A percentile compares a stretch with the other conserved stretches of the same genome.
phyloP scores from a whole-genome alignment of 2,113 vertebrate species.

The Hyperopisus bebe region DNA sequence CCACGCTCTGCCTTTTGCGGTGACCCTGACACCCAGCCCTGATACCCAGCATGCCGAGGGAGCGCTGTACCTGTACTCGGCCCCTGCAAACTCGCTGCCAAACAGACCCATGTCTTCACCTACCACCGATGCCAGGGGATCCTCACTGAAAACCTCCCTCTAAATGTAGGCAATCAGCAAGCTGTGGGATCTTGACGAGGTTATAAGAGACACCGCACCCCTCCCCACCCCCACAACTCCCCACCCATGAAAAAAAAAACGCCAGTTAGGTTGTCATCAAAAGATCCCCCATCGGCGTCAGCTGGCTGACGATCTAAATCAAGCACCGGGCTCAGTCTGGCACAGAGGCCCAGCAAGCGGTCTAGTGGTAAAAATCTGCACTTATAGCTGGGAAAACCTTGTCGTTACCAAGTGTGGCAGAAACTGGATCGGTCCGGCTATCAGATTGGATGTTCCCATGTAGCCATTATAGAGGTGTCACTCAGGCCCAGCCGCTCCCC shows the following conservation, averaged over 20 bases:
- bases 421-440: background rate
- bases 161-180: background rate
- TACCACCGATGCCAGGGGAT: background rate
- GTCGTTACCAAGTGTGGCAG: background rate
- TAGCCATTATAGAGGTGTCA: background rate
- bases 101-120: background rate
- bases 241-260: background rate
- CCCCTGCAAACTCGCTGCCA: background rate
- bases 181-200: background rate
- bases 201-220: background rate
- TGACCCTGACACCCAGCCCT: background rate
- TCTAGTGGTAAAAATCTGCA: conserved; percentile 5
- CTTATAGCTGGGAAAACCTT: background rate
- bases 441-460: conserved; percentile 39
- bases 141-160: background rate
- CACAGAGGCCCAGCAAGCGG: background rate
- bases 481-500: background rate
- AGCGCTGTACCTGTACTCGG: background rate
- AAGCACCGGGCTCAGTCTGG: background rate
- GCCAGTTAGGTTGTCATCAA: background rate
- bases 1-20: background rate
- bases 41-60: background rate
- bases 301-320: background rate
- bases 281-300: background rate
- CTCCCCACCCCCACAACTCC: background rate